phyloP scores from a whole-genome alignment of 2,888 invertebrate species.

The Hermaeophaga mercurialis region DNA sequence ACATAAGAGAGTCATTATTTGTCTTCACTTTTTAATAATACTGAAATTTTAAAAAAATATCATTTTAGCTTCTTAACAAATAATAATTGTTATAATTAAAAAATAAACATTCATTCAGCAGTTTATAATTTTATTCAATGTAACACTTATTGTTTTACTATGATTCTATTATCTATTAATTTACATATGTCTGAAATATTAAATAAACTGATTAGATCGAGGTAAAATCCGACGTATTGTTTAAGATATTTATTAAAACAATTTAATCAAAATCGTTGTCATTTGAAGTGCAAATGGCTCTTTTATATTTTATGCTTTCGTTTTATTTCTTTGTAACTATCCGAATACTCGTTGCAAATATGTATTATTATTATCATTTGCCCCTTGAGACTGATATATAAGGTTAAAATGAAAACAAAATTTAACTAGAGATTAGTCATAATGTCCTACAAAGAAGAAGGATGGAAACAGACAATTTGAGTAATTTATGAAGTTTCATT shows the following conservation, averaged over 20 bases:
- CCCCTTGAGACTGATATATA: constrained; percentile 59
- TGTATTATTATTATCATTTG: constrained; percentile 56
- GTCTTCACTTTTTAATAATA: too few relatives aligned
- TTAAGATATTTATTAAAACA: too few relatives aligned
- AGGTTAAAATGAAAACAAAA: constrained; percentile 37
- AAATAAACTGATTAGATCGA: too few relatives aligned
- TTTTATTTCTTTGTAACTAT: constrained; percentile 37
- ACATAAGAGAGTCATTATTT: too few relatives aligned
- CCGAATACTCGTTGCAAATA: constrained; percentile 38
- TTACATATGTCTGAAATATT: too few relatives aligned
- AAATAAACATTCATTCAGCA: too few relatives aligned
- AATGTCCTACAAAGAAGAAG: constrained; percentile 6
- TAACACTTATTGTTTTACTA: too few relatives aligned
- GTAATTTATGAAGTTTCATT: constrained; percentile 3
- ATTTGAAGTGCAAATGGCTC: constrained; percentile 4
- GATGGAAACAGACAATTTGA: background rate
- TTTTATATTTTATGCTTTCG: constrained; percentile 44
- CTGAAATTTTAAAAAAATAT: too few relatives aligned
- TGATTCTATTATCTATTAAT: too few relatives aligned
- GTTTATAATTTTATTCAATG: too few relatives aligned
- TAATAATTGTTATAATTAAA: background rate
- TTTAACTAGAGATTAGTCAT: constrained; percentile 45
- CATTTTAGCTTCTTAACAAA: background rate
- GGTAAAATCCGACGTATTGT: too few relatives aligned
- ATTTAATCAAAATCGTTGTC: too few relatives aligned